These are phyloP conservation scores for Galendromus occidentalis DNA, from an alignment of 1,140 invertebrate species.

Conservation along the genomic window DNA sequence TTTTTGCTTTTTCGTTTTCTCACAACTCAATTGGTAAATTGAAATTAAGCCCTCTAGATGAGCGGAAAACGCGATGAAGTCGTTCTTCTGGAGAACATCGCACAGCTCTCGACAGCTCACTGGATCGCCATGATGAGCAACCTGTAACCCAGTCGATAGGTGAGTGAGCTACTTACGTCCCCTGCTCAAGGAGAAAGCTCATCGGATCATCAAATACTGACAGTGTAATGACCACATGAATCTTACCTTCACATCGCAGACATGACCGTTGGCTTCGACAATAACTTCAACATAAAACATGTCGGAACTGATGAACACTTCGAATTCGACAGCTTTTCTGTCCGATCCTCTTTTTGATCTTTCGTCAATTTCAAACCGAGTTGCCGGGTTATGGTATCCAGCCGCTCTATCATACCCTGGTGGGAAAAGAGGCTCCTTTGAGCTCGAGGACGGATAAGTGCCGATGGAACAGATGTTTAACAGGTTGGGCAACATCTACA, in stretches of 20 bases:
- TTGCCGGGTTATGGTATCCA: conserved; percentile 71
- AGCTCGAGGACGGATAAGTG: too few species aligned
- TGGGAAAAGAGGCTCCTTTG: too few species aligned
- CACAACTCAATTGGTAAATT: conserved; percentile 80
- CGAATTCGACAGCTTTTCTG: conserved; percentile 35
- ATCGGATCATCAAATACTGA: not conserved
- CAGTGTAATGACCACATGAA: not conserved
- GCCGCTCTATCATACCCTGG: conserved; percentile 69
- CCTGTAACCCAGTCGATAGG: conserved; percentile 21
- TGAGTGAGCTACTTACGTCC: not conserved
- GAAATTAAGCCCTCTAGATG: conserved; percentile 74
- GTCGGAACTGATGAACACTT: conserved; percentile 77
- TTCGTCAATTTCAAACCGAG: conserved; percentile 26
- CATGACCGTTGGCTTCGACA: conserved; percentile 52
- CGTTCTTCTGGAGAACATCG: conserved; percentile 30
- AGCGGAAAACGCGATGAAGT: conserved; percentile 77
- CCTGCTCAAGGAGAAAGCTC: not conserved
- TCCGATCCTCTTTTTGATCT: not conserved
- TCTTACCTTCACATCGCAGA: conserved; percentile 60
- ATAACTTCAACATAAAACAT: conserved; percentile 90
- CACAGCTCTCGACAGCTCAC: conserved; percentile 57
- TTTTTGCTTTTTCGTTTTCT: conserved; percentile 75
- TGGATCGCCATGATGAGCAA: conserved; percentile 63
- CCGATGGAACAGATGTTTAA: too few species aligned
- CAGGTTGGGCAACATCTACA: too few species aligned